These are phyloP conservation scores for Stegastes partitus DNA, from an alignment of 2,113 vertebrate species.

Conservation along the genomic window DNA sequence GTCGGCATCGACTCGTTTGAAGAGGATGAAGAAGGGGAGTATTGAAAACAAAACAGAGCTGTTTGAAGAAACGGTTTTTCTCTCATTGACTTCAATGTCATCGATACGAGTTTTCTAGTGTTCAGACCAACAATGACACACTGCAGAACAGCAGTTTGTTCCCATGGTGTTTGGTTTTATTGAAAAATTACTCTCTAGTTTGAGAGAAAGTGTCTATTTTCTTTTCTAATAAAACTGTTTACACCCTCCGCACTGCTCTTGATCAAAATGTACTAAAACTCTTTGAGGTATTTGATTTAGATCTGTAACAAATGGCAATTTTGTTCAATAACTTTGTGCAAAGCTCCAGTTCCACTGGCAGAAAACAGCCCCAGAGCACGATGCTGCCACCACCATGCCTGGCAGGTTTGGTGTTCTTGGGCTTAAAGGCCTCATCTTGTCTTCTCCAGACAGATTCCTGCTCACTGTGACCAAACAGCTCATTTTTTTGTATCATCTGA, in stretches of 20 bases:
- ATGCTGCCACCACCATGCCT: no score
- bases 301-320: neutral
- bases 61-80: neutral
- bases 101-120: neutral
- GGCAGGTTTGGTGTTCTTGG: no score
- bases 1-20: conserved; percentile 82
- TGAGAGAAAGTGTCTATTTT: conserved; percentile 37
- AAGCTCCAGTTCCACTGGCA: no score
- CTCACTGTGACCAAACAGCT: no score
- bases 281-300: neutral
- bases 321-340: no score
- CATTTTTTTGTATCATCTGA: no score
- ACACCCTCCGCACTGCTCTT: neutral
- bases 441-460: no score
- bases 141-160: conserved; percentile 23
- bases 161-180: conserved; percentile 42
- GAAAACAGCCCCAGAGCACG: no score
- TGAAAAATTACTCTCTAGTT: conserved; percentile 25
- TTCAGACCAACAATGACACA: conserved; percentile 31
- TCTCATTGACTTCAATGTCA: neutral
- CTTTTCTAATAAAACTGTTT: conserved; percentile 72
- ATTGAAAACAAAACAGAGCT: conserved; percentile 40
- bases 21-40: conserved; percentile 74
- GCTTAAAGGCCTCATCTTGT: no score
- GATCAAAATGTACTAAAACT: neutral